Percentiles rank a stretch among this genome's conserved stretches.
These are phyloP conservation scores for Pseudomyrmex flavicornis DNA, from an alignment of 1,140 invertebrate species.

Conservation along the genomic window DNA sequence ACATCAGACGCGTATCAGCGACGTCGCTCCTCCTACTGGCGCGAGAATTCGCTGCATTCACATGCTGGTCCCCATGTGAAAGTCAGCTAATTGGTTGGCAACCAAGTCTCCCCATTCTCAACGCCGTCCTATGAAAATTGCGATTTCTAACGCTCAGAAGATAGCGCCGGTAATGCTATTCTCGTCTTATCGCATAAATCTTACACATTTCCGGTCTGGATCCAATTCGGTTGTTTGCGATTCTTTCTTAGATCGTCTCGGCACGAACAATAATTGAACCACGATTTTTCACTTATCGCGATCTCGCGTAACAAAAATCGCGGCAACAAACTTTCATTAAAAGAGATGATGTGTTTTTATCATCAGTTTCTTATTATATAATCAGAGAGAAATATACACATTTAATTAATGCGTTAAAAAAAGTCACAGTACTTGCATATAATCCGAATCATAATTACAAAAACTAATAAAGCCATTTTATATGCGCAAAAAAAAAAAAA, in stretches of 20 bases:
- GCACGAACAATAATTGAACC: slow-evolving; percentile 39
- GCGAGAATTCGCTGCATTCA: slow-evolving; percentile 56
- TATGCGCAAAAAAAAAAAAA: neutral
- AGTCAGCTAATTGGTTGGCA: slow-evolving; percentile 58
- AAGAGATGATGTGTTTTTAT: neutral
- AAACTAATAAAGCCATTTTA: slow-evolving; percentile 15
- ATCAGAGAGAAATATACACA: too few species aligned
- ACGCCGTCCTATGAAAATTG: slow-evolving; percentile 53
- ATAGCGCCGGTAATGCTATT: slow-evolving; percentile 18
- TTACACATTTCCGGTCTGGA: slow-evolving; percentile 21
- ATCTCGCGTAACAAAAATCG: too few species aligned
- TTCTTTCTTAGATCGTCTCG: slow-evolving; percentile 13
- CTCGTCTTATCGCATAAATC: slow-evolving; percentile 31
- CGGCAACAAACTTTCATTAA: neutral
- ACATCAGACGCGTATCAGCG: slow-evolving; percentile 62
- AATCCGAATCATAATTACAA: neutral
- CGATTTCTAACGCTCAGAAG: slow-evolving; percentile 50
- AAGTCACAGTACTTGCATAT: neutral
- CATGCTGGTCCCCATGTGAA: slow-evolving; percentile 47
- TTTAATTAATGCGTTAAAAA: neutral
- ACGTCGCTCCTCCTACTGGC: slow-evolving; percentile 52
- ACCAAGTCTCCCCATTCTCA: slow-evolving; percentile 56
- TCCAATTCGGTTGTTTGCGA: slow-evolving; percentile 25
- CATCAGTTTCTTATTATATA: too few species aligned
- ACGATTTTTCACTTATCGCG: slow-evolving; percentile 24